These are phyloP conservation scores for Eulemur rubriventer DNA, from an alignment of 2,797 vertebrate genomes.

Conservation along the genomic window DNA sequence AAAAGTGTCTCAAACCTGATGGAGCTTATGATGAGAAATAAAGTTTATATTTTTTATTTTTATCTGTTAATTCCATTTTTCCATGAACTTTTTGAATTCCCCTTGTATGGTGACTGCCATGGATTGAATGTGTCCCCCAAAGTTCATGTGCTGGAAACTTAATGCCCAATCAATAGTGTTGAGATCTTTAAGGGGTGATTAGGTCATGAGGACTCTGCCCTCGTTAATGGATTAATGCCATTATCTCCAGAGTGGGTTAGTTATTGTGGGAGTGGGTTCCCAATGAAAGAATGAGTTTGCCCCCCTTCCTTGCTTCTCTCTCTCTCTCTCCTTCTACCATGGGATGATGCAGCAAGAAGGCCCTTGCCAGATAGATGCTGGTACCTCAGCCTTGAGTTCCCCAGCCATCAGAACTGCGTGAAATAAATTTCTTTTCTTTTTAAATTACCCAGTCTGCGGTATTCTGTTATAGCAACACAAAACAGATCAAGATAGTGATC, in stretches of 20 bases:
- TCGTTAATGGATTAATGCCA: background rate
- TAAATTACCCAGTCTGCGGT: background rate
- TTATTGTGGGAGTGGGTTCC: background rate
- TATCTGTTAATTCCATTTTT: background rate
- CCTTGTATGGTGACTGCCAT: background rate
- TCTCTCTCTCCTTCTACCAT: background rate
- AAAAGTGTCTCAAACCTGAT: background rate
- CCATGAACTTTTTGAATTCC: background rate
- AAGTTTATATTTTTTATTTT: background rate
- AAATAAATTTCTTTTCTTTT: background rate
- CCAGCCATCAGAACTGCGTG: background rate
- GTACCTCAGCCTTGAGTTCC: background rate
- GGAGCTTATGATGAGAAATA: background rate
- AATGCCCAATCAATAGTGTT: background rate
- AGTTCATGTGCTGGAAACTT: background rate
- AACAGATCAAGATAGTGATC: background rate
- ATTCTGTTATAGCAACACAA: background rate
- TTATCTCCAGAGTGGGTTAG: background rate
- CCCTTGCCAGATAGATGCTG: background rate
- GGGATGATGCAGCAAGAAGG: background rate
- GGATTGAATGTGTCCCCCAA: background rate
- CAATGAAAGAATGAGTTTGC: background rate
- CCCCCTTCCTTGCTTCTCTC: background rate
- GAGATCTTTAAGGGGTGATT: background rate
- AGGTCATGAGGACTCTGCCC: background rate